Evolutionary conservation across 2,888 invertebrate genomes (phyloP), one percentile per base, ranked within the genome.

Genomic region (Aphelenchoides bicaudatus): DNA sequence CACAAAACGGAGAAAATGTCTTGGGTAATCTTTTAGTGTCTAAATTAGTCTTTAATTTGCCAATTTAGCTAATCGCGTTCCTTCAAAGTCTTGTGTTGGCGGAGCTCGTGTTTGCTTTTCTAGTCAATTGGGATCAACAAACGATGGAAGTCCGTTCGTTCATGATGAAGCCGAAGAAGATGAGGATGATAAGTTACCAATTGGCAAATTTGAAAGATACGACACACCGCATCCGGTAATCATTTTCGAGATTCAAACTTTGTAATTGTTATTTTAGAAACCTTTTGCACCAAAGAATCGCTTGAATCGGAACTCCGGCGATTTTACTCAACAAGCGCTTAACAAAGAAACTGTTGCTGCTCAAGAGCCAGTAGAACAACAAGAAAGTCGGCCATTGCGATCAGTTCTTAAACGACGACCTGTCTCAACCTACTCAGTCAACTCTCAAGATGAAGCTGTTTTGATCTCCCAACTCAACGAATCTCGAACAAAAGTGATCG

Each of bases 151-250:
- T 16, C 13, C 57, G 2, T 19, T 2, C 38, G 43, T 2, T 27
- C 8, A 13, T 3, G 52, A 54, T 13, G 31, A 16, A 49, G 27
- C 39, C n/a, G 28, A 61, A 8, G 25, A 23, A 2, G 63, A 63
- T n/a, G 65, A 48, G n/a, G 63, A 63, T 13, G 55, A 66, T n/a
- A 63, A 56, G 23, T 23, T 51, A n/a, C 55, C 61, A 13, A 46
- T 66, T 13, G 77, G 78, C 3, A 67, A 74, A 47, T 77, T 78
- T 56, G 67, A 73, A 47, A 63, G 98, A 54, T 96, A 96, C 83
- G 94, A 96, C 82, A 98, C 98, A 53, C 98, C 98, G 61, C 96
- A 99, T 84, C 98, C 98, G n/a, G n/a, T n/a, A n/a, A n/a, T n/a
- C n/a, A n/a, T n/a, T n/a, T n/a, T n/a, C n/a, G n/a, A n/a, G n/a